Evolutionary conservation across 2,888 invertebrate species (phyloP).

Genomic region (Nomada fucata): DNA sequence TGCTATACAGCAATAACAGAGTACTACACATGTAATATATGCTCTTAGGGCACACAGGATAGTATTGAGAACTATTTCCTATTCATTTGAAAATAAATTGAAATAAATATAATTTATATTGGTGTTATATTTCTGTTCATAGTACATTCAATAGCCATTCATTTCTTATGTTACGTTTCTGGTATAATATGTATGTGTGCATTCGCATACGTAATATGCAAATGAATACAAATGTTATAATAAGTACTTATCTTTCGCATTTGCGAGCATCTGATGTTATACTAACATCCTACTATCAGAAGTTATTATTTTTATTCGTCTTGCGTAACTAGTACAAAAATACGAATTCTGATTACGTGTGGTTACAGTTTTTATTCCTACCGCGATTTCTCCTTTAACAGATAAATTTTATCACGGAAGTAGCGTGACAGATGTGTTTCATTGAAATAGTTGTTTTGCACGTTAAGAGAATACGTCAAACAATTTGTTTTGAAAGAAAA

Average conservation of each 20-base stretch:
- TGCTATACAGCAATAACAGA: neutral
- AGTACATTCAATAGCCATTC: neutral
- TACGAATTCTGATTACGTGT: neutral
- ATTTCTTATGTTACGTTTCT: neutral
- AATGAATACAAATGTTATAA: neutral
- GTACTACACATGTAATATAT: neutral
- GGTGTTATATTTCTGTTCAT: neutral
- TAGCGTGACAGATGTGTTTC: too few species aligned
- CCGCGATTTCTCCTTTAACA: neutral
- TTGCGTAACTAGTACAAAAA: neutral
- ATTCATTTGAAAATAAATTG: neutral
- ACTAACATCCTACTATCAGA: neutral
- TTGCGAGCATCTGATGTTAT: neutral
- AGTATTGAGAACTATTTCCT: neutral
- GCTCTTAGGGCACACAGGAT: neutral
- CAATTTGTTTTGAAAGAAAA: too few species aligned
- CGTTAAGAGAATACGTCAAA: too few species aligned
- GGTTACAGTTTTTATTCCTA: neutral
- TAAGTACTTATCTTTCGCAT: neutral
- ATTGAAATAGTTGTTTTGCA: too few species aligned
- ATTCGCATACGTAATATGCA: neutral
- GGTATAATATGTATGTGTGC: neutral
- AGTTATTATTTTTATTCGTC: neutral
- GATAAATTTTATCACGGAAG: neutral
- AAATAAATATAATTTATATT: neutral